Percentiles rank a stretch among this genome's conserved stretches.
Conservation (phyloP, 2,888 invertebrate species). For the Rhaphigaster nebulosa region DNA sequence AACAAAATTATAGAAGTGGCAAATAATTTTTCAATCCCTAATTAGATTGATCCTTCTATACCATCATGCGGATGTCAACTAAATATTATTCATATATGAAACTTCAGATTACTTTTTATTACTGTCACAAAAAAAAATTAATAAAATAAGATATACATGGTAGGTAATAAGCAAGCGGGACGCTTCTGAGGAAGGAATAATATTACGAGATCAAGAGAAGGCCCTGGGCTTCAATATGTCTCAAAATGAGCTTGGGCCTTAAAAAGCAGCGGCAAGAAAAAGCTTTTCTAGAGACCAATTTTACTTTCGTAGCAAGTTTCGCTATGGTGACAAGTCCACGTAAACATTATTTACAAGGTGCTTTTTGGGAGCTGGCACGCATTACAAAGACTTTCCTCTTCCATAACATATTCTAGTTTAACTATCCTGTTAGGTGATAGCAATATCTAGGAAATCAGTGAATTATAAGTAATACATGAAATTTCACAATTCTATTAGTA, state of each 20-base stretch:
- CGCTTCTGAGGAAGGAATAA: background rate
- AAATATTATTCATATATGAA: no score
- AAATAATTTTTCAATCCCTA: no score
- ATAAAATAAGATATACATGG: background rate
- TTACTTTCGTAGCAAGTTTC: background rate
- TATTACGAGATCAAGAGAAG: background rate
- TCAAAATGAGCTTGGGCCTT: background rate
- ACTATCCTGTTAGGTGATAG: no score
- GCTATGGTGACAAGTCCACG: background rate
- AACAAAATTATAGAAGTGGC: no score
- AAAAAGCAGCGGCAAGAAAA: background rate
- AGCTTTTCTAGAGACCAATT: background rate
- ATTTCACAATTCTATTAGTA: no score
- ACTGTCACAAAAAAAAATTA: background rate
- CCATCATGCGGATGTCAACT: no score
- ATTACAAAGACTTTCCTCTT: background rate
- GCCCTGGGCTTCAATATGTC: background rate
- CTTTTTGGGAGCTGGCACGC: background rate
- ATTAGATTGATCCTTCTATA: no score
- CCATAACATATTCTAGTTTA: no score
- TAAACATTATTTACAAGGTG: background rate
- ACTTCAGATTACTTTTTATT: background rate
- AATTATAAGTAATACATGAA: no score
- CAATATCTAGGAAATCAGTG: no score
- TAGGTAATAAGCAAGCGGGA: background rate